Base-by-base conservation (phyloP, 2,888 invertebrate genomes). In the Drosophila imparisetae region DNA sequence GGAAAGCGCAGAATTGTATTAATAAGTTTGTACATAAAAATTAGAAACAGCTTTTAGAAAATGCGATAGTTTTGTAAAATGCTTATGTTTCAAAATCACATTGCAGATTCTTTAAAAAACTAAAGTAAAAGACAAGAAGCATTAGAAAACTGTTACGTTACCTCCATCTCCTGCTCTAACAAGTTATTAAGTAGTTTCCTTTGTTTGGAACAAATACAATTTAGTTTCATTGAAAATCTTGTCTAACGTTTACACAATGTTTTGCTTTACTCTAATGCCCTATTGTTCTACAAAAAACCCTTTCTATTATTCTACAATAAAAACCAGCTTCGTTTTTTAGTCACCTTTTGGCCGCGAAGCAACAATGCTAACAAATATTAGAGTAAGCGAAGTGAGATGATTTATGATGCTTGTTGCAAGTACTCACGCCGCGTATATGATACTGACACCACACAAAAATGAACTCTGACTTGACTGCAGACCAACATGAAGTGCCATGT, bases 391-490 rank as follows among this genome's bases (percentile, higher is more conserved):
- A 57, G 62, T 69, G 55, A 21, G 24, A 73, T 80, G 78, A 79
- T 80, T 80, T 76, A 79, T 80, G 72, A 63, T 69, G 66, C 24
- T 58, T 61, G 52, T 53, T 40, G 52, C 55, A 64, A 65, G 54
- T 58, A 76, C 55, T 48, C 38, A 4, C 29, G 62, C 61, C 54
- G 32, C 29, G 7, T 32, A 65, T 52, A 54, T 13, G 57, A 42
- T 63, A 63, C 66, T 77, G 78, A 70, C 58, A 52, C 64, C 36
- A 48, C 52, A 68, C 45, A 72, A 58, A 62, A n/a, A 21, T 70
- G 70, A 64, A 64, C 63, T 68, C 49, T 74, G 69, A 52, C 69
- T 69, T 45, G 10, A 18, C 27, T 27, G 13, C 36, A 15, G 34
- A 36, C 24, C 18, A 29, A 4, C 52, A 38, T 34, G 55, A 45